Base-by-base conservation (phyloP, 1,140 invertebrate genomes). In the Drosophila lacertosa region DNA sequence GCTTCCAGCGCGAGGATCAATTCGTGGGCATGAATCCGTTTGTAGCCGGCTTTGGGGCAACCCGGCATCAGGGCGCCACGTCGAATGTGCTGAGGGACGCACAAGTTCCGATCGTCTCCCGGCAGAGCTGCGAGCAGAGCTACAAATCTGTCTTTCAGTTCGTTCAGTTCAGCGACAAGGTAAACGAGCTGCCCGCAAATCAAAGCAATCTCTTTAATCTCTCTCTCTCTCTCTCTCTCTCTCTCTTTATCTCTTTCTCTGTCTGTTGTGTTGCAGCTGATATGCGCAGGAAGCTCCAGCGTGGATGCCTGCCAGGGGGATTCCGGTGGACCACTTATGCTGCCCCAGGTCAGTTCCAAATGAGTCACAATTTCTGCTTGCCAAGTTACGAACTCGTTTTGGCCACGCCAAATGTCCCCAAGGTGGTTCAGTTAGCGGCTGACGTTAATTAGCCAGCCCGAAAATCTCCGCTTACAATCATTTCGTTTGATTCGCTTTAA, bases 251-350 rank as follows among this genome's bases (percentile, higher is more conserved):
- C 5, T 39, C 33, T 89, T n/a, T n/a, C n/a, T n/a, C n/a, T n/a
- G n/a, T n/a, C n/a, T n/a, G n/a, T n/a, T n/a, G n/a, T n/a, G n/a
- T n/a, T 77, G 16, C 60, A 91, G 90, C 64, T 91, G 13, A 80
- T 91, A 26, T 91, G 90, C 53, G 90, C 90, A 4, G 90, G 90
- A 32, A 90, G 76, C 64, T 86, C 84, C 0, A 94, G 94, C 18
- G 95, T 95, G 79, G 97, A 97, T 88, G 94, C 96, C 22, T 98
- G 97, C 86, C 95, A 96, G 93, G 96, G 96, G 40, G 96, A 97
- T 92, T 97, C 96, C 53, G 96, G 96, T 15, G 97, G 97, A 45
- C 90, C 90, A 45, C 88, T 97, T 6, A 96, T 97, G 95, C 90
- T 92, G 68, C 92, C 92, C 7, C 77, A 90, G 84, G 89, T 90